phyloP scores from a whole-genome alignment of 2,113 vertebrate species.

The Plecotus auritus region DNA sequence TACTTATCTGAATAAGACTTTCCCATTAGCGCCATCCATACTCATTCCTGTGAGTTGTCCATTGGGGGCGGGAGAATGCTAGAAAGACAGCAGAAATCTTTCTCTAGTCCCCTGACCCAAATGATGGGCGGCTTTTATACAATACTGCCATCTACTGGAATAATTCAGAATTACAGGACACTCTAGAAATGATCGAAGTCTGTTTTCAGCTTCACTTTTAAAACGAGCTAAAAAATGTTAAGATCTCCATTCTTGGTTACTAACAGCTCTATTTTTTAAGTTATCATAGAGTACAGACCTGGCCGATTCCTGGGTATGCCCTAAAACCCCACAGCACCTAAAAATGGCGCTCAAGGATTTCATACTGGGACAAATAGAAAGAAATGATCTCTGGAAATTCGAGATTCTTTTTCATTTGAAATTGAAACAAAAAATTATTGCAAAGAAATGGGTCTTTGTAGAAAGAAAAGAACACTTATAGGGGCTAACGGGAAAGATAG shows the following conservation, averaged over 20 bases:
- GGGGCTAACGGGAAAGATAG: not conserved
- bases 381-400: not conserved
- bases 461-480: not conserved
- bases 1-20: not conserved
- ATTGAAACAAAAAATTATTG: not conserved
- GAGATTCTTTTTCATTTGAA: not conserved
- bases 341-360: not conserved
- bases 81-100: not conserved
- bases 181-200: not conserved
- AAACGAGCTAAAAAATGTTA: not conserved
- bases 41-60: not conserved
- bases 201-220: not conserved
- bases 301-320: not conserved
- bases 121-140: slow-evolving; percentile 36
- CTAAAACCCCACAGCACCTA: not conserved
- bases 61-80: not conserved
- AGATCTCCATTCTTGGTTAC: not conserved
- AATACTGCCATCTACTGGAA: slow-evolving; percentile 65
- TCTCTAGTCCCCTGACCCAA: not conserved
- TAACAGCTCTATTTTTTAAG: not conserved
- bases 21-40: not conserved
- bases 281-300: not conserved
- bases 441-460: not conserved
- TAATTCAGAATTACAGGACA: not conserved
- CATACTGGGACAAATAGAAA: not conserved